Percentiles rank a stretch among this genome's conserved stretches.
Evolutionary conservation across 1,140 invertebrate genomes (phyloP).

Genomic region (Diploscapter pachys): DNA sequence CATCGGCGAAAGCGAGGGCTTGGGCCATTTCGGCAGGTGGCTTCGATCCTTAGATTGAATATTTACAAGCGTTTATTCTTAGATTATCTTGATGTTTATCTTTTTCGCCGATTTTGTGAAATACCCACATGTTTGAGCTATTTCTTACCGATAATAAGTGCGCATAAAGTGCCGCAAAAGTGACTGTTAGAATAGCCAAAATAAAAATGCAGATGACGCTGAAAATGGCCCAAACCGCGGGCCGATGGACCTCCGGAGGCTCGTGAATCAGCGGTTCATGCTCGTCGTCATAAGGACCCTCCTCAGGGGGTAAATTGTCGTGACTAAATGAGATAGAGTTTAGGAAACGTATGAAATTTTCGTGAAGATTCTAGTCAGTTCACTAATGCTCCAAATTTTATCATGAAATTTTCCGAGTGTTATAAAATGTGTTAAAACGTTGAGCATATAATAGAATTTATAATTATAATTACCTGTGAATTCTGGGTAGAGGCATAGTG

Average conservation of each 20-base stretch:
- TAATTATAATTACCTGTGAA: too few relatives aligned
- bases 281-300: conserved; percentile 36
- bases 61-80: conserved; percentile 16
- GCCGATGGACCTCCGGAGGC: not conserved
- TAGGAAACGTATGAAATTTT: too few relatives aligned
- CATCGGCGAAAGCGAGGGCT: conserved; percentile 45
- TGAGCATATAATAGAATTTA: too few relatives aligned
- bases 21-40: conserved; percentile 49
- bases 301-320: conserved; percentile 31
- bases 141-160: conserved; percentile 35
- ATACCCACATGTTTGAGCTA: too few relatives aligned
- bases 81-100: not conserved
- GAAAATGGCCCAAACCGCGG: not conserved
- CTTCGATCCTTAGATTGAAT: conserved; percentile 28
- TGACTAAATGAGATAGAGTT: not conserved
- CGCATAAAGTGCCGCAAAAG: conserved; percentile 51
- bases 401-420: too few relatives aligned
- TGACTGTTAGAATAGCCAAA: conserved; percentile 37
- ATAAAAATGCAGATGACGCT: conserved; percentile 23
- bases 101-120: not conserved
- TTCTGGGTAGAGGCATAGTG: too few relatives aligned
- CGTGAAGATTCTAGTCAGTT: too few relatives aligned
- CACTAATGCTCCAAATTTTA: too few relatives aligned
- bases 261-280: not conserved
- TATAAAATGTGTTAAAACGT: too few relatives aligned